A percentile compares a stretch with the other conserved stretches of the same genome.
phyloP scores from a whole-genome alignment of 2,797 vertebrate genomes.

The Urocyon cinereoargenteus region DNA sequence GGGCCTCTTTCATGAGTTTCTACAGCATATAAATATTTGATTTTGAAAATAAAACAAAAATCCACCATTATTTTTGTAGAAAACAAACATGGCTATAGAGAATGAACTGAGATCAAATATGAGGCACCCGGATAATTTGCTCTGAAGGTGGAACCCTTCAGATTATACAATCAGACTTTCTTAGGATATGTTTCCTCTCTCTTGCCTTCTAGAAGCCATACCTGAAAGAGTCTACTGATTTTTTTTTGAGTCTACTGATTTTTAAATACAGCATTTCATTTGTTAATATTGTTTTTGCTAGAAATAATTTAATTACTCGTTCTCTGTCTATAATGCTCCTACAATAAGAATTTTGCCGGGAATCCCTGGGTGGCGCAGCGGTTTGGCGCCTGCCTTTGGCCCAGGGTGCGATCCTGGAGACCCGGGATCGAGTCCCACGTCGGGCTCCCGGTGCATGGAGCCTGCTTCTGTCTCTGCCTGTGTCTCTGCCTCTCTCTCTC shows the following conservation, averaged over 20 bases:
- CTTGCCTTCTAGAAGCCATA: neutral
- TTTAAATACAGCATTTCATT: neutral
- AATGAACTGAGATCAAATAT: neutral
- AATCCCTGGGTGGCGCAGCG: too few species aligned
- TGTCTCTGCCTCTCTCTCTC: too few species aligned
- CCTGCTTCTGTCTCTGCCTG: too few species aligned
- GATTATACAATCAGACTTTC: neutral
- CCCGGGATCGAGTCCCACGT: too few species aligned
- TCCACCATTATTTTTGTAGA: neutral
- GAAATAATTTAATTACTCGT: neutral
- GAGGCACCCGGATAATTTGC: neutral
- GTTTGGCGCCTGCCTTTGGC: too few species aligned
- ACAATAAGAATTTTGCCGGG: neutral
- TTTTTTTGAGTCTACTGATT: neutral
- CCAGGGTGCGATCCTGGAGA: too few species aligned
- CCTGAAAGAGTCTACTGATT: neutral
- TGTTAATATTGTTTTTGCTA: neutral
- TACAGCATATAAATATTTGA: neutral
- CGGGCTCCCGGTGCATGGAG: too few species aligned
- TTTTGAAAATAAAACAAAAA: conserved; percentile 1
- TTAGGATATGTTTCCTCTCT: neutral
- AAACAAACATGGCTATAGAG: neutral
- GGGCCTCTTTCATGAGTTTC: neutral
- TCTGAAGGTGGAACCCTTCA: neutral
- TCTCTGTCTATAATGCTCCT: neutral